A percentile compares a stretch with the other conserved stretches of the same genome.
phyloP scores from a whole-genome alignment of 2,797 vertebrate species.

The Alectoris magna region DNA sequence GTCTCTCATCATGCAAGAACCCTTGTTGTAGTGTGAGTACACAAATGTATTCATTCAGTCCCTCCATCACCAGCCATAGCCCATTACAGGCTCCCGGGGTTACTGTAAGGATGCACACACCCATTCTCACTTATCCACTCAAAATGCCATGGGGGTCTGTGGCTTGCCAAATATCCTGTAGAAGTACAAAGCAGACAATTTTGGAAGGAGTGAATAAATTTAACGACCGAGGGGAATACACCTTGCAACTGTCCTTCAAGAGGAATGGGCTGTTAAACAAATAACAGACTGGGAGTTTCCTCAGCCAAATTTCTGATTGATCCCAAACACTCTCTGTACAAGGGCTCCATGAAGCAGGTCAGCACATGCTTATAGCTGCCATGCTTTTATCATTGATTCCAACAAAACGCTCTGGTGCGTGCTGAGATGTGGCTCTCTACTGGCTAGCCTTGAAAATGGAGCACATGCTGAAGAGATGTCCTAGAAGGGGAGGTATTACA shows the following conservation, averaged over 20 bases:
- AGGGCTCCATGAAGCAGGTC: neutral
- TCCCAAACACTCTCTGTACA: neutral
- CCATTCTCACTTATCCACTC: neutral
- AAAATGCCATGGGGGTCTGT: neutral
- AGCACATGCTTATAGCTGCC: neutral
- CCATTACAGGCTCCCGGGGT: neutral
- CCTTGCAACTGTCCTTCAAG: neutral
- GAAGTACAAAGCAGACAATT: neutral
- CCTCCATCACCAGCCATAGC: neutral
- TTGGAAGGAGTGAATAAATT: neutral
- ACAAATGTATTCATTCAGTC: neutral
- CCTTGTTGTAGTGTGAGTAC: neutral
- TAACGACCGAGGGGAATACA: neutral
- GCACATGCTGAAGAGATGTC: neutral
- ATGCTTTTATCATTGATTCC: neutral
- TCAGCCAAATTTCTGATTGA: neutral
- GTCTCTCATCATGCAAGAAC: neutral
- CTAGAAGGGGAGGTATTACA: accelerated
- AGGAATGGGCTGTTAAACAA: neutral
- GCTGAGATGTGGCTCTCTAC: neutral
- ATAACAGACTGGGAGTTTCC: neutral
- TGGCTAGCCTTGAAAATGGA: neutral
- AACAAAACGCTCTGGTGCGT: neutral
- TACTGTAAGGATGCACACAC: neutral
- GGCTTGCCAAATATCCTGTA: neutral